Base-by-base conservation (phyloP, 2,797 vertebrate genomes). In the Cetoscarus ocellatus region DNA sequence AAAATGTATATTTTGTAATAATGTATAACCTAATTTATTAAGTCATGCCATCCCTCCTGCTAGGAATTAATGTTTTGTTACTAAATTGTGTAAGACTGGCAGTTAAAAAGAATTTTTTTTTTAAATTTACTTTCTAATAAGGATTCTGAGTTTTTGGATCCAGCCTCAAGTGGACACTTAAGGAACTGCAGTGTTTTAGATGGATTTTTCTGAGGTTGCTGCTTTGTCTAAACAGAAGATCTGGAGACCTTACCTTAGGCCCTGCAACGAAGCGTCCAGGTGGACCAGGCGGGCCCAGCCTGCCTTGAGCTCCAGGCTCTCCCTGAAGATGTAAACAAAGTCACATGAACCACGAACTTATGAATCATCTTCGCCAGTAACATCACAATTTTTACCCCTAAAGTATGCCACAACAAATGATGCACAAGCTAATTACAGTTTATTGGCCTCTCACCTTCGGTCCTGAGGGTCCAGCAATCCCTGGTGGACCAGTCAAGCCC, bases 241-340 rank as follows among this genome's bases (percentile, higher is more conserved):
- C 42, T 39, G 53, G 17, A 43, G 18, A 1, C 39, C 10, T 75
- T 93, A 97, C 97, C 95, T 98, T 98, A 42, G 95, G 92, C 70
- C 97, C 97, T 27, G 76, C 58, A 44, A 96, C 88, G 58, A 95
- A 90, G 34, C 96, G 95, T 39, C 96, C 97, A 6, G 94, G 93
- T 60, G 87, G 88, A 52, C 96, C 97, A 60, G 96, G 92, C 78
- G 94, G 80, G 53, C 97, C 97, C 40, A 83, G 4, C 62, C 95
- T 92, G 17, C 97, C 97, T 60, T 92, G 91, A 0, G 74, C 17
- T 60, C 97, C 97, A 58, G 95, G 96, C 85, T 97, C 96, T 59
- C 97, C 96, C 96, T 43, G 42, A 12, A 1, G 67, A 48, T 17
- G 3, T n/a, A 73, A 57, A 13, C 3, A n/a, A 54, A 68, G 9